Evolutionary conservation across 2,113 vertebrate genomes (phyloP).

Genomic region (Anas platyrhynchos): DNA sequence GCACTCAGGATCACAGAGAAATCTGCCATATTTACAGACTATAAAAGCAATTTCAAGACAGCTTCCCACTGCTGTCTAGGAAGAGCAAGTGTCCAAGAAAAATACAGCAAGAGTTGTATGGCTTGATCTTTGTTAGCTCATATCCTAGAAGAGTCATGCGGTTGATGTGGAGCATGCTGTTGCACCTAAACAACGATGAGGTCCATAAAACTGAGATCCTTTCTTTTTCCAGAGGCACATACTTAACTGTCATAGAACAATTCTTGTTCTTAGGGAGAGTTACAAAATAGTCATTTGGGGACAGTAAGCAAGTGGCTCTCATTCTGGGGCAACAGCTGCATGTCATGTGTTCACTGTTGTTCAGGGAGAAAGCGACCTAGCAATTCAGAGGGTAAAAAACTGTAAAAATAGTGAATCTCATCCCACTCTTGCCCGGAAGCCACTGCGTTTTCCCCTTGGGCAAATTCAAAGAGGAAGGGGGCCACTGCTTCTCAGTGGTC

Average conservation of each 20-base stretch:
- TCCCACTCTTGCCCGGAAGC: background rate
- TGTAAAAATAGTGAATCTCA: background rate
- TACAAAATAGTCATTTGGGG: conserved; percentile 1
- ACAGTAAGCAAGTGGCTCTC: background rate
- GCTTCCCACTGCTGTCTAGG: background rate
- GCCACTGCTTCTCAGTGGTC: background rate
- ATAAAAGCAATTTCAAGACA: background rate
- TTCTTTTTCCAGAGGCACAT: background rate
- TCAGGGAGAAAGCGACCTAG: background rate
- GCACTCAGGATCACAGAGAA: background rate
- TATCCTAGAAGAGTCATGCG: background rate
- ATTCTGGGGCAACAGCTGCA: conserved; percentile 21
- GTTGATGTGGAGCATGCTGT: background rate
- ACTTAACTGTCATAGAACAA: background rate
- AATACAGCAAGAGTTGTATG: background rate
- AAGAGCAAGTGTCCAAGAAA: background rate
- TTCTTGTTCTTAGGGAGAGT: conserved; percentile 16
- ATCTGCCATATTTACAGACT: background rate
- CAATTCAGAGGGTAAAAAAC: conserved; percentile 13
- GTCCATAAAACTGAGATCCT: background rate
- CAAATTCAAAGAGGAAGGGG: background rate
- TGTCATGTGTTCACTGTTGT: background rate
- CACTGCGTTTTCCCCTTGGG: background rate
- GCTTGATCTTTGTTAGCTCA: background rate
- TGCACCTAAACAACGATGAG: background rate